These are phyloP conservation scores for Silurus asotus DNA, from an alignment of 2,113 vertebrate genomes.

Conservation along the genomic window DNA sequence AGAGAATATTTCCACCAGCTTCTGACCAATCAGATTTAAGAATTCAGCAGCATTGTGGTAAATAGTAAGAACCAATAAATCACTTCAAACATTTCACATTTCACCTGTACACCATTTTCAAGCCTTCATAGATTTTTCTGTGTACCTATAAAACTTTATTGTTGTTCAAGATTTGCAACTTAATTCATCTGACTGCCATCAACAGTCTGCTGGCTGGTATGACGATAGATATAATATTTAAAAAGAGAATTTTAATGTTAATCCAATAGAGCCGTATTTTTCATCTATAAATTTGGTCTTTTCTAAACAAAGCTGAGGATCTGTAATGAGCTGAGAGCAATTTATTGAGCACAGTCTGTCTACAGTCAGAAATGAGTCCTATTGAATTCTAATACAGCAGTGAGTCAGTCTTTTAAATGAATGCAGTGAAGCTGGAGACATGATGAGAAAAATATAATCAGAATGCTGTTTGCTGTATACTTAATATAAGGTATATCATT, in stretches of 20 bases:
- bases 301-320: conserved; percentile 1
- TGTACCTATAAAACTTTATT: background rate
- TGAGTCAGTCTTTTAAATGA: background rate
- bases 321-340: background rate
- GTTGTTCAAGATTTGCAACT: background rate
- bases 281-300: conserved; percentile 11
- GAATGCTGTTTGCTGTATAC: background rate
- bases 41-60: background rate
- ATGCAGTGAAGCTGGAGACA: background rate
- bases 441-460: conserved; percentile 5
- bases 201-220: background rate
- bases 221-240: conserved; percentile 16
- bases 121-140: background rate
- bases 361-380: background rate
- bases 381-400: background rate
- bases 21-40: background rate
- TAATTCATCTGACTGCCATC: conserved; percentile 8
- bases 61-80: background rate
- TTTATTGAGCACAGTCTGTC: background rate
- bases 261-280: conserved; percentile 17
- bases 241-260: background rate
- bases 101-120: background rate
- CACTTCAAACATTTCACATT: background rate
- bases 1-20: background rate
- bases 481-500: background rate